Base-by-base conservation (phyloP, 2,888 invertebrate species). In the Emmelina monodactyla region DNA sequence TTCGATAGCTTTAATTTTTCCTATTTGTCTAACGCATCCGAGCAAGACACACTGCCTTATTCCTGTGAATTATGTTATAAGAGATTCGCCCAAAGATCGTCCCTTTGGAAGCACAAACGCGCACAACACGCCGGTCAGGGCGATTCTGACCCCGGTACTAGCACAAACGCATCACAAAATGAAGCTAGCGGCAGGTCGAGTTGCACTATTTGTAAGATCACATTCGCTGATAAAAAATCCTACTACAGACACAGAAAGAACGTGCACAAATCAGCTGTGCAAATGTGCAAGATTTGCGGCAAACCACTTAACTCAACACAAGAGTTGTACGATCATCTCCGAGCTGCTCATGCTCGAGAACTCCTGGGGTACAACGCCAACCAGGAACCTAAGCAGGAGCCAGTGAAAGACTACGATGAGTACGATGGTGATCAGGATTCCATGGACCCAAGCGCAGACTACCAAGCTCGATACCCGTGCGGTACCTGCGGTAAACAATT, bases 271-370 rank as follows among this genome's bases (percentile, higher is more conserved):
- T 69, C 75, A 4, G 57, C 73, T 22, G 58, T 76, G 40, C 83
- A 83, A 47, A 82, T 82, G 56, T 88, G 88, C 47, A 83, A 83
- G 44, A 79, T 86, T 34, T 88, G 88, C 45, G 84, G 84, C 1
- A 85, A 86, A 42, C 72, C 80, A 0, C 82, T 88, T 33, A 82
- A 78, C 39, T 86, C 87, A 10, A 85, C 85, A 14, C 66, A 82
- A 12, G 86, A 88, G 9, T 56, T 88, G 16, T 85, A 84, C 33
- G 81, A 87, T 68, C 64, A 88, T 83, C 62, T 79, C 62, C 62
- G 85, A 78, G 57, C 85, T 55, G 72, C 87, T 64, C 71, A 85
- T 64, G 61, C 83, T 55, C 52, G 82, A 53, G 59, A 84, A 61
- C 44, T 83, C 45, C 37, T 76, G 43, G 81, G 80, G 1, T 79